These are phyloP conservation scores for Tricholauxania praeusta DNA, from an alignment of 2,888 invertebrate genomes.

Conservation along the genomic window DNA sequence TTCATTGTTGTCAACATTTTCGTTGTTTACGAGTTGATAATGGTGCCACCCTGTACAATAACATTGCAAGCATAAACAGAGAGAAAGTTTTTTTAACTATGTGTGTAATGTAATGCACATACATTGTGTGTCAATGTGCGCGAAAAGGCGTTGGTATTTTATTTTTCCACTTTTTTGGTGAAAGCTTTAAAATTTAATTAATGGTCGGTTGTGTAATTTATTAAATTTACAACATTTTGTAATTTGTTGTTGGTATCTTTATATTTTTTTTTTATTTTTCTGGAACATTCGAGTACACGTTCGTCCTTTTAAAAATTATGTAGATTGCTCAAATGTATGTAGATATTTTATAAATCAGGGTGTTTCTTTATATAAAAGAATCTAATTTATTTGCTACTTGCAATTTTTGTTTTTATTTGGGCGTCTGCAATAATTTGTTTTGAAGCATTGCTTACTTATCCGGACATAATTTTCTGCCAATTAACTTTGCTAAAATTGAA, in stretches of 20 bases:
- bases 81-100: slow-evolving; percentile 1
- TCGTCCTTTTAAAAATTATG: too few relatives aligned
- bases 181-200: slow-evolving; percentile 24
- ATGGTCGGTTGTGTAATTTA: slow-evolving; percentile 27
- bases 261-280: neutral
- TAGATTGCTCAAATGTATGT: too few relatives aligned
- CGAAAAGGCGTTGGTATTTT: neutral
- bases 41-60: neutral
- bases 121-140: neutral
- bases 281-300: neutral
- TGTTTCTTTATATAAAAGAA: too few relatives aligned
- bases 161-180: neutral
- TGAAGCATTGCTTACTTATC: too few relatives aligned
- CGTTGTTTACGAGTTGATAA: slow-evolving; percentile 26
- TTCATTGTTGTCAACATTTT: slow-evolving; percentile 24
- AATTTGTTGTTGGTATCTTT: neutral
- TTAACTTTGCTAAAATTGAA: too few relatives aligned
- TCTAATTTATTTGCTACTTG: too few relatives aligned
- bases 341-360: too few relatives aligned
- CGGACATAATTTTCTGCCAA: too few relatives aligned
- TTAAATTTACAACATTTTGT: slow-evolving; percentile 15
- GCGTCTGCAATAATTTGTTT: too few relatives aligned
- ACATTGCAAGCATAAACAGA: neutral
- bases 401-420: too few relatives aligned
- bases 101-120: neutral